These are phyloP conservation scores for Cynocephalus volans DNA, from an alignment of 2,113 vertebrate species.

Conservation along the genomic window DNA sequence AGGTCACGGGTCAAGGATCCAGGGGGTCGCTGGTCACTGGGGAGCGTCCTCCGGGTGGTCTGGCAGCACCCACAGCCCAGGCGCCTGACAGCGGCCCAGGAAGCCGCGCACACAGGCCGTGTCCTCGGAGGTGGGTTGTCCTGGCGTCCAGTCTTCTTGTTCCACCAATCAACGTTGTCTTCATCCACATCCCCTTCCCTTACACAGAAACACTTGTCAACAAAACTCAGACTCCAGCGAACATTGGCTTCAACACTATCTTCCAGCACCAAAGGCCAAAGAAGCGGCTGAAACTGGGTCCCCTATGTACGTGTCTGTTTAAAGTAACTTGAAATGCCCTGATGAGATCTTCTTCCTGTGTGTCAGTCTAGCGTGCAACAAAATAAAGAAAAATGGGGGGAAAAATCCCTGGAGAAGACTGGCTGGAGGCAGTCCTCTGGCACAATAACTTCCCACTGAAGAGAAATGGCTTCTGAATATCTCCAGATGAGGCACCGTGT, in stretches of 20 bases:
- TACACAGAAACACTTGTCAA: background rate
- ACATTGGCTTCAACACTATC: background rate
- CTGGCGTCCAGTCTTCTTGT: background rate
- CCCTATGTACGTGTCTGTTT: background rate
- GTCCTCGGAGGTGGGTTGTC: background rate
- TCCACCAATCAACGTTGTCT: too few relatives aligned
- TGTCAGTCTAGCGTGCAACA: background rate
- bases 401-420: background rate
- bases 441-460: background rate
- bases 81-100: background rate
- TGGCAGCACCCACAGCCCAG: too few relatives aligned
- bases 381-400: background rate
- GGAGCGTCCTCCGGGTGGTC: rapidly evolving
- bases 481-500: background rate
- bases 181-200: background rate
- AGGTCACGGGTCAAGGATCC: too few relatives aligned
- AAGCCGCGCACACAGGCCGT: rapidly evolving
- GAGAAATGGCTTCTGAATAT: background rate
- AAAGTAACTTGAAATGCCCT: background rate
- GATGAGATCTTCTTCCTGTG: background rate
- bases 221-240: background rate
- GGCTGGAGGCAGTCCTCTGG: background rate
- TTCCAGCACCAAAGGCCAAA: background rate
- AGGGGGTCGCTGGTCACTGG: too few relatives aligned
- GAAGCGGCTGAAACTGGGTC: background rate